These are phyloP conservation scores for Melanotaenia duboulayi DNA, from an alignment of 2,113 vertebrate species.

Conservation along the genomic window DNA sequence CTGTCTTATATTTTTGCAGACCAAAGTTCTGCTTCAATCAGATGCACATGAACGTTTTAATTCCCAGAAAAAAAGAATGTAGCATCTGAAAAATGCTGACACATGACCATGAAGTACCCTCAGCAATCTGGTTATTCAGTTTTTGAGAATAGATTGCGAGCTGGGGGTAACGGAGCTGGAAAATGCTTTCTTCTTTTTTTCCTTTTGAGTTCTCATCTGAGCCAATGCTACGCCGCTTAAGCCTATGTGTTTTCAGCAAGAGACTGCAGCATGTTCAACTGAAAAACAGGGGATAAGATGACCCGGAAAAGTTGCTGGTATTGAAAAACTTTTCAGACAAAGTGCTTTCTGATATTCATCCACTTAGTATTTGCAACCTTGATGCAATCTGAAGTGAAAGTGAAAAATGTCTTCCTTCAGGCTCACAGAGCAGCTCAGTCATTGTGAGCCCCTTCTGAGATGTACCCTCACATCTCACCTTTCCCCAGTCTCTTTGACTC, in stretches of 20 bases:
- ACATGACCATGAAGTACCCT: not conserved
- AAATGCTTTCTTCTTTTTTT: not conserved
- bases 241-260: not conserved
- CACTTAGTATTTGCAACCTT: not conserved
- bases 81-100: too few species aligned
- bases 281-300: not conserved
- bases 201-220: not conserved
- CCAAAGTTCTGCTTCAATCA: too few species aligned
- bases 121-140: not conserved
- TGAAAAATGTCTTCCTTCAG: slow-evolving; percentile 6
- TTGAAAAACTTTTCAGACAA: not conserved
- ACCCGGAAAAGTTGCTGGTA: not conserved
- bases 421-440: not conserved
- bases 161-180: not conserved
- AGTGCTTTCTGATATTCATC: not conserved
- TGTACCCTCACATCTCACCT: slow-evolving; percentile 83
- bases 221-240: too few species aligned
- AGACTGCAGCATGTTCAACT: not conserved
- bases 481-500: slow-evolving; percentile 98
- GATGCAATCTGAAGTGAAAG: not conserved
- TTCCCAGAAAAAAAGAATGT: too few species aligned
- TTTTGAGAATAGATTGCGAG: not conserved
- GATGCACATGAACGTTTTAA: too few species aligned
- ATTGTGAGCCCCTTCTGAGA: too few species aligned
- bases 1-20: not conserved